Percentiles rank a stretch among this genome's conserved stretches.
phyloP scores from a whole-genome alignment of 2,888 invertebrate species.

The Apamea epomidion region DNA sequence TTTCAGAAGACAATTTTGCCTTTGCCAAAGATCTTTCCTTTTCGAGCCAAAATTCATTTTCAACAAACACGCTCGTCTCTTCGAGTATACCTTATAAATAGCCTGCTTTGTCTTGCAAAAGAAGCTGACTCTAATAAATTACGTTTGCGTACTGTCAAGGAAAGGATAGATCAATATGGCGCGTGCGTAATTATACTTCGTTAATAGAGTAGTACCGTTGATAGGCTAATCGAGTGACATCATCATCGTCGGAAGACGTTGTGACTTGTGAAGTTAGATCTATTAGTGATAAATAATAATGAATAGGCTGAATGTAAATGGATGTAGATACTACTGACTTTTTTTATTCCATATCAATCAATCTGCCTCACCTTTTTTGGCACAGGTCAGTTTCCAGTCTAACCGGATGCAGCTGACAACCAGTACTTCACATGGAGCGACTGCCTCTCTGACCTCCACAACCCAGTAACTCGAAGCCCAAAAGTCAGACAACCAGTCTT shows the following conservation, averaged over 20 bases:
- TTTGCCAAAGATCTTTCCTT: slow-evolving; percentile 23
- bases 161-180: slow-evolving; percentile 38
- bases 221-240: slow-evolving; percentile 62
- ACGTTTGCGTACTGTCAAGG: slow-evolving; percentile 38
- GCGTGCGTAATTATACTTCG: slow-evolving; percentile 54
- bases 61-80: background rate
- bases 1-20: background rate
- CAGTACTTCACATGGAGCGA: background rate
- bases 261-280: slow-evolving; percentile 23
- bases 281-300: slow-evolving; percentile 44
- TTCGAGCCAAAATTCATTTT: slow-evolving; percentile 25
- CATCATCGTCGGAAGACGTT: slow-evolving; percentile 39
- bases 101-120: slow-evolving; percentile 30
- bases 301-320: slow-evolving; percentile 8
- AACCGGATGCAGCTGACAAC: background rate
- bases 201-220: slow-evolving; percentile 50
- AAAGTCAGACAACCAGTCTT: too few species aligned
- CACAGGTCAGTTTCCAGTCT: background rate
- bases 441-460: background rate
- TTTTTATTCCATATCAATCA: background rate
- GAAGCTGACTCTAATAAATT: slow-evolving; percentile 29
- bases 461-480: too few species aligned
- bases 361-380: background rate
- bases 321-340: background rate
- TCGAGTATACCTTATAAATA: slow-evolving; percentile 26